Percentiles rank a stretch among this genome's conserved stretches.
These are phyloP conservation scores for Poeciliopsis gracilis DNA, from an alignment of 2,797 vertebrate genomes.

Conservation along the genomic window DNA sequence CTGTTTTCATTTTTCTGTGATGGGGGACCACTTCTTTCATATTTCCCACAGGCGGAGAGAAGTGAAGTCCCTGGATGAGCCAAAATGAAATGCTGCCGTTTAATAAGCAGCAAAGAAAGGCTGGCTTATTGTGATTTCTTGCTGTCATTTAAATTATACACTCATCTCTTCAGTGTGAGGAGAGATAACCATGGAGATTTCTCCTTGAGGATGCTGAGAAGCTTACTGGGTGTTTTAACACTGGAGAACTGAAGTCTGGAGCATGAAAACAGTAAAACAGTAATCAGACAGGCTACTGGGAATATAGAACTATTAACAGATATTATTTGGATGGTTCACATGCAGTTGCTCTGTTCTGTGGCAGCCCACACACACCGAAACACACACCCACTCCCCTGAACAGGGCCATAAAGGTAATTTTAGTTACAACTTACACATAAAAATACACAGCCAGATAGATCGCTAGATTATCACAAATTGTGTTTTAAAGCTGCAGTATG, in stretches of 20 bases:
- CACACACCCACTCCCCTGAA: not conserved
- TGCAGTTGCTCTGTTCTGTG: not conserved
- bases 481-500: no score
- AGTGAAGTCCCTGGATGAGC: conserved; percentile 26
- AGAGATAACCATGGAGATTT: conserved; percentile 20
- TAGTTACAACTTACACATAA: not conserved
- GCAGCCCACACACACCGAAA: not conserved
- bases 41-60: conserved; percentile 21
- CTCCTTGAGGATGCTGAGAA: conserved; percentile 18
- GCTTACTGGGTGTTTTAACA: conserved; percentile 9
- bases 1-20: conserved; percentile 36
- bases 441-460: not conserved
- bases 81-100: conserved; percentile 40
- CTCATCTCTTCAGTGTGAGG: conserved; percentile 25
- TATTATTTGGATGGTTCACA: not conserved
- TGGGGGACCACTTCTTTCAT: not conserved
- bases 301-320: not conserved
- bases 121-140: conserved; percentile 27
- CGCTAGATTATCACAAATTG: not conserved
- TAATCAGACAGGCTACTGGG: not conserved
- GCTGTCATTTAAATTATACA: conserved; percentile 41
- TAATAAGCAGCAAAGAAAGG: conserved; percentile 39
- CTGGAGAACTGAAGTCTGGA: conserved; percentile 20
- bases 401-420: not conserved
- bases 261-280: not conserved